Evolutionary conservation across 2,888 invertebrate species (phyloP), one percentile per base, ranked within the genome.

Genomic region (Euphydryas editha): DNA sequence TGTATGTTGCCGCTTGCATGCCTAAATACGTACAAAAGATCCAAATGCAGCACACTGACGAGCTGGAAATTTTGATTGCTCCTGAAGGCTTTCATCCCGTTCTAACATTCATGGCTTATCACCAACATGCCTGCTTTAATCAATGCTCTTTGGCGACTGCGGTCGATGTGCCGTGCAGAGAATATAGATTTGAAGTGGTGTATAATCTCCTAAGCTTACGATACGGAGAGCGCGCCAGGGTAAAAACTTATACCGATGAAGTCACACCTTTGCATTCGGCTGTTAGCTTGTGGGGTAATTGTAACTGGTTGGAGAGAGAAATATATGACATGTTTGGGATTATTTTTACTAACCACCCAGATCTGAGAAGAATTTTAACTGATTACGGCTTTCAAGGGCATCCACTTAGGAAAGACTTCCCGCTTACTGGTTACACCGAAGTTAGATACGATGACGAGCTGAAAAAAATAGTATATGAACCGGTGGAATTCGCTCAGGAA

Each of bases 361-460:
- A 92, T 75, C 81, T 92, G 71, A 81, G 92, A 24, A 81, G 92
- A 65, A 76, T 92, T 62, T 77, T 92, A 3, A 92, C 92, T 0
- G 92, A 92, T 75, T 92, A 92, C 60, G 92, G 92, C 0, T 92
- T 92, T 59, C 70, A 62, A 46, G 92, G 93, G 0, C 92, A 93
- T 74, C 93, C 93, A 10, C 70, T 92, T 18, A 78, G 91, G 58
- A 92, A 92, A 67, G 92, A 92, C 70, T 92, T 88, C 65, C 92
- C 92, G 0, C 66, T 88, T 8, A 81, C 84, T 1, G 92, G 92
- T 0, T 92, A 92, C 65, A 84, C 80, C 1, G 92, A 92, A 76
- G 81, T 88, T 13, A 83, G 92, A 17, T 92, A 92, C 64, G 92
- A 92, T 67, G 92, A 92, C 66, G 91, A 86, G 46, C 67, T 89